Evolutionary conservation across 2,797 vertebrate species (phyloP), one percentile per base, ranked within the genome.

Genomic region (Gallirallus australis): DNA sequence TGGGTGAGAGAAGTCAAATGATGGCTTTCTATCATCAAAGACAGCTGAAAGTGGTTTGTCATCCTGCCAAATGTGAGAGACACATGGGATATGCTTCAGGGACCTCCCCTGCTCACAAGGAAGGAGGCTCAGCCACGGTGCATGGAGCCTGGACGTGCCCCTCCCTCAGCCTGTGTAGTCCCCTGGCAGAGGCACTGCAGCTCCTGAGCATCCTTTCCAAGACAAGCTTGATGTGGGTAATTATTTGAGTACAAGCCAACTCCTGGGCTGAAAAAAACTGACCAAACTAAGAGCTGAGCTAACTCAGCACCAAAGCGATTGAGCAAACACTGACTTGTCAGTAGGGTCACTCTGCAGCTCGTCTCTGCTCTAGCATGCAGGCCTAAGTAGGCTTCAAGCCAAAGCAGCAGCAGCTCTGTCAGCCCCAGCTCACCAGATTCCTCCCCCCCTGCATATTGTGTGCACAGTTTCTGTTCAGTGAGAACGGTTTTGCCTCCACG

Each of bases 101-200:
- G 33, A 15, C 3, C 2, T 4, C 9, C 11, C 12, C 4, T 1
- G 24, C 63, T 84, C 19, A 4, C 20, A 8, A 15, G 25, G 48
- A 68, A 64, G 7, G 11, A 3, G 4, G 4, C 20, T 90, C 23
- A 13, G 40, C 25, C 42, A 21, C 25, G 24, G 61, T 59, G 27
- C 33, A 14, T 6, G 1, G 47, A 85, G 37, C 33, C 16, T 48
- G 53, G 11, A 4, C 0, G 0, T 85, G 78, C 1, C 16, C 60
- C 8, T 30, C 16, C 40, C 40, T 15, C 19, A 53, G 50, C 56
- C 40, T 54, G 23, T 7, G 8, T n/a, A 45, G 31, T 15, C 31
- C 40, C 24, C 33, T 53, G 77, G 53, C 70, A 76, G 54, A 19
- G 0, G 9, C 16, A 23, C 10, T 0, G 0, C 2, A 2, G 15